Base-by-base conservation (phyloP, 2,113 vertebrate genomes). In the Pelecanus crispus region DNA sequence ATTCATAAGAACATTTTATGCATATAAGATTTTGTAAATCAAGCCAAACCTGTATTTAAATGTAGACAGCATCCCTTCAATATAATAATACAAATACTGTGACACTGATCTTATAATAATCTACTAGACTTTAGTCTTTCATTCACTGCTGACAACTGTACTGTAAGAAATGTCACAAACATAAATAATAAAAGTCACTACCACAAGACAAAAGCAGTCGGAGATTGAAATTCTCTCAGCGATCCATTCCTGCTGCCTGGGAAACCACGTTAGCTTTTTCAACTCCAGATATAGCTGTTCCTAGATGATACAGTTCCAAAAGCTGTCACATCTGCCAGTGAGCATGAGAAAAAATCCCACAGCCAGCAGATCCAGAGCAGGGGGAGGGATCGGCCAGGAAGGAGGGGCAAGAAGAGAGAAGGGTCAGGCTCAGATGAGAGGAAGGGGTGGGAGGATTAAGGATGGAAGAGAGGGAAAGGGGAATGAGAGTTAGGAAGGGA, bases 141-240 rank as follows among this genome's bases (percentile, higher is more conserved):
- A 66, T 77, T 92, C 85, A 68, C 62, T 89, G 83, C 92, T 94
- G 93, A 97, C 87, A 95, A 84, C 91, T 85, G 68, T 52, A 90
- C 95, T 65, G 65, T 67, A 91, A 94, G 78, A 96, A 97, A 97
- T 95, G 96, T 82, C 90, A 97, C 85, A 95, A 94, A 94, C 95
- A 95, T 52, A 97, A 96, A 97, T 91, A 97, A 97, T 91, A 96
- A 91, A 97, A 97, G 96, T 97, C 95, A 83, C 96, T 97, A 96
- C 96, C 97, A 97, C 88, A 25, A 96, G 94, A 94, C 91, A 97
- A 95, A 96, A 97, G 97, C 95, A 81, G 95, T 90, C 90, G 95
- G 96, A 96, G 96, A 94, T 88, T 83, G 94, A 83, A 83, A 95
- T 96, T 92, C 95, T 96, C 96, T 96, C 96, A 96, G 90, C 83